Conservation (phyloP, 2,888 invertebrate genomes). For the Cancer borealis region DNA sequence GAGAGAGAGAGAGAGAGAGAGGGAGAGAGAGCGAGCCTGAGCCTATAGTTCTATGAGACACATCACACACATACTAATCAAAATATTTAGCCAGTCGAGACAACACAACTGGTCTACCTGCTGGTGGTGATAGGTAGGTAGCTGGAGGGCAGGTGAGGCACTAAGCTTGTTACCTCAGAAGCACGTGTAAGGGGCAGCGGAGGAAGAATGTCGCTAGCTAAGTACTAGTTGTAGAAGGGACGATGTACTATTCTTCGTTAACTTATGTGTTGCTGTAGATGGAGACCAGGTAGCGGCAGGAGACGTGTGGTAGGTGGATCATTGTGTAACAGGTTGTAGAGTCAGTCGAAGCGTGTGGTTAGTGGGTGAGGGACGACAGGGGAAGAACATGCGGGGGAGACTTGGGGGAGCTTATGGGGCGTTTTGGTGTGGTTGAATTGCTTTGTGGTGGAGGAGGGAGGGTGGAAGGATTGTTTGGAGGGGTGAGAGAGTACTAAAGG, state of each 20-base stretch:
- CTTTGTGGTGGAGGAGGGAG: background rate
- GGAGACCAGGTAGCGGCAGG: background rate
- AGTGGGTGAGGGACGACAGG: background rate
- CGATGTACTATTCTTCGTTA: no score
- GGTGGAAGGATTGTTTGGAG: background rate
- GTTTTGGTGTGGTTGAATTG: background rate
- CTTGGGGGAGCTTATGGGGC: background rate
- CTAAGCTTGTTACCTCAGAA: background rate
- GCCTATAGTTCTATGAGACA: background rate
- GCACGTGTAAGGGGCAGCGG: no score
- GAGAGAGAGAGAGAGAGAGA: background rate
- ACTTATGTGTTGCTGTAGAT: background rate
- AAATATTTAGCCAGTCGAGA: conserved; percentile 9
- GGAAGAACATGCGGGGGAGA: background rate
- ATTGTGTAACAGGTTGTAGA: no score
- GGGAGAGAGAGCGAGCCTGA: background rate
- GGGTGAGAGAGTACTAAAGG: background rate
- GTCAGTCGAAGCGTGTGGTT: background rate
- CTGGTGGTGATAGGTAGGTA: background rate
- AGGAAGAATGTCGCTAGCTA: no score
- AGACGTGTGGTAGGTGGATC: background rate
- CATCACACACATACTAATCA: background rate
- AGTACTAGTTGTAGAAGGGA: no score
- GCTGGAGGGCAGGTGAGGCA: background rate
- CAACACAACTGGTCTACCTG: background rate